Base-by-base conservation (phyloP, 2,888 invertebrate genomes). In the Macaria liturata region DNA sequence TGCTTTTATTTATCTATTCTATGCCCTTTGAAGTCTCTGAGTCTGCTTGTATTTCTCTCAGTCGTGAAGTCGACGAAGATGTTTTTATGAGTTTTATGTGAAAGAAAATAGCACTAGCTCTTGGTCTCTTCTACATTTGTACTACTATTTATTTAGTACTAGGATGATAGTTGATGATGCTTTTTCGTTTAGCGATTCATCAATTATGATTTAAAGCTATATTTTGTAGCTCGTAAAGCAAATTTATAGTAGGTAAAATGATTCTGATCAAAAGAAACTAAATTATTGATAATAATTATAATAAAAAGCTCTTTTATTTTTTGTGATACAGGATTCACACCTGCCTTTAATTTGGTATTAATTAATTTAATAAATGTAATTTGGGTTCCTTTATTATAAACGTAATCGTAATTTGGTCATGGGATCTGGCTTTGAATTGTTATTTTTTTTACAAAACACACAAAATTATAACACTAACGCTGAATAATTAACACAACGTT, bases 1-100 rank as follows among this genome's bases (percentile, higher is more conserved):
- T 52, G 58, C 53, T 55, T 46, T 63, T 49, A 60, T 58, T 54
- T 62, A 58, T 62, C 49, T 57, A 46, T 46, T 62, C 49, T 57
- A 46, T 48, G 54, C 53, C 40, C 53, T 66, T 66, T 64, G 64
- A 62, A 51, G 61, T 63, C 50, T 37, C 59, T 40, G 49, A 30
- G 54, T 49, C 53, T 46, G 51, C 49, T 39, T 57, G 57, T 49
- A 52, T 49, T 45, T 52, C 52, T 61, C 45, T 57, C 39, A 44
- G 45, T 59, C 52, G 20, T 34, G 31, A 54, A 57, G 56, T 54
- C 32, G 46, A 52, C 58, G 55, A 58, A 62, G 52, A 57, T 51
- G 48, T 44, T 44, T 53, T 32, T 44, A 51, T 46, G 48, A 8
- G 6, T 34, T 51, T 51, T 45, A 45, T 34, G 37, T 30, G 31